Base-by-base conservation (phyloP, 2,797 vertebrate species). In the Botia kubotai region DNA sequence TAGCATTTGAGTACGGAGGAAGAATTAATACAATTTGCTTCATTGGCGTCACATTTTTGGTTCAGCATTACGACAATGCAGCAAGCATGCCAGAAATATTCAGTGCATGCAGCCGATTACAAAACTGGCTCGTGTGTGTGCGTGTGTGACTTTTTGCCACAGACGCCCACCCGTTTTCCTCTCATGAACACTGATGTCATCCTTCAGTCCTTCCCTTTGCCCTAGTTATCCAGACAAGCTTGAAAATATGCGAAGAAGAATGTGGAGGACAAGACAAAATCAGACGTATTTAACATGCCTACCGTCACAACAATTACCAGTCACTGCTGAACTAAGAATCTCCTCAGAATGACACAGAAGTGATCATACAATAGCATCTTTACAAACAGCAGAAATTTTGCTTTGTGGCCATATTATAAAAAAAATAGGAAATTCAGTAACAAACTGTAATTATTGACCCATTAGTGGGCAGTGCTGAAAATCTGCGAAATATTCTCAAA, bases 121-220 rank as follows among this genome's bases (percentile, higher is more conserved):
- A 75, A 68, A 63, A 75, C 72, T 57, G 36, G 21, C 46, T 33
- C 4, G 33, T 33, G 33, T 33, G 33, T 33, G 33, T 33, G 33
- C 33, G 33, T 33, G 33, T 33, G 33, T 33, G 33, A 33, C 33
- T 33, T 33, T 33, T 33, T 33, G 5, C 67, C 23, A 62, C 58
- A 72, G 48, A 77, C 74, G 4, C 69, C 53, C 75, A 68, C 73
- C 70, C 19, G 43, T 53, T 75, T 52, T 77, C 53, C 63, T 65
- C 77, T 71, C 33, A 81, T 75, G 76, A 75, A 68, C 60, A 83
- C 83, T 84, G 86, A 87, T 77, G 84, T 84, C 84, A 86, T 87
- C 79, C 62, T 72, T 36, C n/a, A 76, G 71, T 74, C 71, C 63
- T 84, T 77, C 68, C 81, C 78, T 77, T 81, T 78, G 60, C 78